These are phyloP conservation scores for Halcyon leucocephala DNA, from an alignment of 2,797 vertebrate species.

Conservation along the genomic window DNA sequence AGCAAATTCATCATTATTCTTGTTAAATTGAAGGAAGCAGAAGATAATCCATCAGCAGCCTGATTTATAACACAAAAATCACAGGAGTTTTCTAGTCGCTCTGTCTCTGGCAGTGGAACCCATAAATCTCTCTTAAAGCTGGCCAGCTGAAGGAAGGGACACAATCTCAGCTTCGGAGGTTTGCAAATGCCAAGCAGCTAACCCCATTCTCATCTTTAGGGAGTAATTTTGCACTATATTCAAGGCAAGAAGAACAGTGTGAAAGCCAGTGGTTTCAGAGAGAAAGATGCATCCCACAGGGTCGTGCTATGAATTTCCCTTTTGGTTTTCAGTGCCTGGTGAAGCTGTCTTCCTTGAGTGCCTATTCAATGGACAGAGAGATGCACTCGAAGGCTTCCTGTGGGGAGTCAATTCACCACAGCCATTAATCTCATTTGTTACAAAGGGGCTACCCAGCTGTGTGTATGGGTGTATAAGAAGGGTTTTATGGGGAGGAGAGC, in stretches of 20 bases:
- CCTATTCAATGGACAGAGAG: background rate
- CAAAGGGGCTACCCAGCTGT: background rate
- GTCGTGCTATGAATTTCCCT: background rate
- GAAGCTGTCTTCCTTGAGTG: background rate
- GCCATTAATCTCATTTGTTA: background rate
- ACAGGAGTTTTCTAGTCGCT: background rate
- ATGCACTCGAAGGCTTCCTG: background rate
- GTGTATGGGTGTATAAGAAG: background rate
- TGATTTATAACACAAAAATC: background rate
- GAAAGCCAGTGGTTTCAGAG: background rate
- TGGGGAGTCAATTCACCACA: background rate
- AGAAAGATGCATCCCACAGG: background rate
- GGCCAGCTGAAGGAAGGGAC: background rate
- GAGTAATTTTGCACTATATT: background rate
- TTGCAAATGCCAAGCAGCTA: conserved; percentile 2
- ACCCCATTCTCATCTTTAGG: background rate
- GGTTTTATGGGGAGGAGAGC: background rate
- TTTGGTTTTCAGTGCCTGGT: background rate
- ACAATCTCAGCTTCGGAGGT: background rate
- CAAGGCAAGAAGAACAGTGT: background rate
- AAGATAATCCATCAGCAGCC: background rate
- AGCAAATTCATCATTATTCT: background rate
- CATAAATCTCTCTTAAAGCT: background rate
- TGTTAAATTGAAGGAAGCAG: background rate
- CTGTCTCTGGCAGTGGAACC: background rate